Evolutionary conservation across 2,113 vertebrate species (phyloP).

Genomic region (Chunga burmeisteri): DNA sequence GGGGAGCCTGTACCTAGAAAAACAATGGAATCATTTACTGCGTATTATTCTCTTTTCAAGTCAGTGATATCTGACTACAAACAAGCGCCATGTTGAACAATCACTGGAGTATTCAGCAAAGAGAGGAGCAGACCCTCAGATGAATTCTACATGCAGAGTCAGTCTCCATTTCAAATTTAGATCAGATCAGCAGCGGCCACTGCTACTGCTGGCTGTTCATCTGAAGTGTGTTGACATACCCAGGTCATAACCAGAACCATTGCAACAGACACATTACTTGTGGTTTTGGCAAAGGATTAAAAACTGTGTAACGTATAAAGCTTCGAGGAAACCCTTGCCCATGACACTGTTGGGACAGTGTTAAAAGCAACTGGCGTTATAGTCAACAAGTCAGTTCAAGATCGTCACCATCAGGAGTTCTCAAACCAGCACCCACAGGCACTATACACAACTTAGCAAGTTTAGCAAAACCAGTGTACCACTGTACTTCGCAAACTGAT

Average conservation of each 20-base stretch:
- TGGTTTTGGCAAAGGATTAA: neutral
- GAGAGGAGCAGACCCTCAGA: neutral
- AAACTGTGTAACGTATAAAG: neutral
- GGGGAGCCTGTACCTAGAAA: conserved; percentile 81
- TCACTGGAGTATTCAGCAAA: neutral
- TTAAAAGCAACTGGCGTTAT: neutral
- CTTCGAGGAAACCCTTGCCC: neutral
- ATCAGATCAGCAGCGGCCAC: neutral
- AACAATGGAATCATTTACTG: neutral
- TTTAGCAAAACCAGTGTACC: neutral
- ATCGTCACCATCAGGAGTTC: neutral
- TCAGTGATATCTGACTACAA: neutral
- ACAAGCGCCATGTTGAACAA: neutral
- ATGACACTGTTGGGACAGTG: neutral
- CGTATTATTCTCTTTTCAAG: neutral
- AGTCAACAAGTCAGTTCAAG: neutral
- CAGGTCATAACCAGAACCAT: neutral
- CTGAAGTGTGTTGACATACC: neutral
- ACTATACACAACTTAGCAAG: neutral
- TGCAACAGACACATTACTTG: neutral
- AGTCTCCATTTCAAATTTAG: neutral
- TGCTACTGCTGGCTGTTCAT: neutral
- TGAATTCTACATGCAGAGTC: neutral
- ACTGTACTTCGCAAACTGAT: neutral
- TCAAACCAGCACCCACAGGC: neutral